phyloP scores from a whole-genome alignment of 2,888 invertebrate genomes.

The Macrophya annulata region DNA sequence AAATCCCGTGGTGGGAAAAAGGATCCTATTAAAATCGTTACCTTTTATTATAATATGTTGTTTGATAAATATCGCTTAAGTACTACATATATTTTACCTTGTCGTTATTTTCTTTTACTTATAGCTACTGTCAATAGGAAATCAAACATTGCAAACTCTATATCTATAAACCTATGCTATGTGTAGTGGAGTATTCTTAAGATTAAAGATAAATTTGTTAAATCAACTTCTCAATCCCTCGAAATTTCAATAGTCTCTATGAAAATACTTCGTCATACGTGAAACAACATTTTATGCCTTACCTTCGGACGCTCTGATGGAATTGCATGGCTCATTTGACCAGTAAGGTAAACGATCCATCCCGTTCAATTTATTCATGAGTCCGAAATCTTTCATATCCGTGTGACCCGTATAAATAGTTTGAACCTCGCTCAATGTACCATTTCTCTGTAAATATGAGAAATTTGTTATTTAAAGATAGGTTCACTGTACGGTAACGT shows the following conservation, averaged over 20 bases:
- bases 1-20: conserved; percentile 90
- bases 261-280: neutral
- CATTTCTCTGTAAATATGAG: conserved; percentile 85
- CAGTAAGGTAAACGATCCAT: conserved; percentile 89
- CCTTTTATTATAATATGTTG: neutral
- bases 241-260: neutral
- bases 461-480: neutral
- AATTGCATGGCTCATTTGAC: conserved; percentile 87
- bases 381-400: conserved; percentile 90
- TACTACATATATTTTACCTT: neutral
- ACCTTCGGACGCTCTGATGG: conserved; percentile 80
- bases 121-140: neutral
- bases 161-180: neutral
- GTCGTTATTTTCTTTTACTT: conserved; percentile 7
- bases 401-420: conserved; percentile 89
- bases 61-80: neutral
- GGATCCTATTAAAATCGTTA: conserved; percentile 82
- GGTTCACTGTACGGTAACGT: neutral
- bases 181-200: neutral
- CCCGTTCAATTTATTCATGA: conserved; percentile 89
- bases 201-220: neutral
- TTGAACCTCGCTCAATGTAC: conserved; percentile 89
- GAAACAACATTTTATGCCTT: conserved; percentile 48
- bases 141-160: neutral
- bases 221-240: neutral